Evolutionary conservation across 2,888 invertebrate species (phyloP), one percentile per base, ranked within the genome.

Genomic region (Sclerodermus sp.): DNA sequence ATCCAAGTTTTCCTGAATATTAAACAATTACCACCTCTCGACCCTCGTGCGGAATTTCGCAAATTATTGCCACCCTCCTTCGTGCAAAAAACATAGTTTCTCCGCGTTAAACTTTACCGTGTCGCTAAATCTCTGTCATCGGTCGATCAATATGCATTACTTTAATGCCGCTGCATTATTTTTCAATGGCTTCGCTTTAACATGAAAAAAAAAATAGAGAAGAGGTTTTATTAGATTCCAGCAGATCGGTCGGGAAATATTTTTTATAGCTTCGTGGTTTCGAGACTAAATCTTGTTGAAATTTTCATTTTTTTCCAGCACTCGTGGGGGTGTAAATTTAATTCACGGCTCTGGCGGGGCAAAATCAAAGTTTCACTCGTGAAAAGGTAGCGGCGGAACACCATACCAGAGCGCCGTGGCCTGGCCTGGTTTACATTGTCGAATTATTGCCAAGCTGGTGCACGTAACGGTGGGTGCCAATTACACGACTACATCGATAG

Each of bases 381-480:
- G 14, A 36, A 47, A 52, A 23, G 23, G 23, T 8, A 23, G 23
- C n/a, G n/a, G n/a, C n/a, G n/a, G n/a, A n/a, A n/a, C 3, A 23
- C 23, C 23, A 23, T 23, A 8, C 23, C 8, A 8, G n/a, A n/a
- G 52, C 51, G 53, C 54, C 48, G 49, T 48, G 49, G 51, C 23
- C 47, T 49, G 49, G 59, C 56, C 47, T 49, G 49, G 59, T 58
- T 60, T 51, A 49, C 57, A 49, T 60, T 41, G 55, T 37, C 57
- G 45, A 61, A 63, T 59, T 63, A 63, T 55, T 55, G 51, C 46
- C 63, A 61, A 61, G 57, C 60, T 63, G 61, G 49, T 55, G 57
- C 58, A 40, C 52, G 53, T 53, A 47, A 51, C 32, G 15, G 49
- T 51, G 23, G 40, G 32, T 47, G 50, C 55, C 54, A 52, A 58